Conservation (phyloP, 2,113 vertebrate species). For the Esox niger region DNA sequence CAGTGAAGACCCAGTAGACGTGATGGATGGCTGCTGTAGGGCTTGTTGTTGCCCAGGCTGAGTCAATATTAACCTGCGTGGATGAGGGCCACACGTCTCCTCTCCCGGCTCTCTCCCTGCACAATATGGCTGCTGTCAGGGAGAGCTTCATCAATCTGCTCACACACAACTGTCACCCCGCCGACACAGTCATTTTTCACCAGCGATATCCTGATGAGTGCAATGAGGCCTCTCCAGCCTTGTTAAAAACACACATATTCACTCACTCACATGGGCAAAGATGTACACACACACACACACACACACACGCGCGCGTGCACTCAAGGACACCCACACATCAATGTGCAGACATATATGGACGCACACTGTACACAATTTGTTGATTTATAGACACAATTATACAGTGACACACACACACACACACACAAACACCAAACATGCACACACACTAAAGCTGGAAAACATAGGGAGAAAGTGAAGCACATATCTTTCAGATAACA, state of each 20-base stretch:
- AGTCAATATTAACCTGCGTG: conserved; percentile 74
- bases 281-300: conserved; percentile 28
- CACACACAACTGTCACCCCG: conserved; percentile 72
- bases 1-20: conserved; percentile 47
- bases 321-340: neutral
- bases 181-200: conserved; percentile 92
- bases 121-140: conserved; percentile 64
- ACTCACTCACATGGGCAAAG: conserved; percentile 60
- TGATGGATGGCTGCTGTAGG: conserved; percentile 62
- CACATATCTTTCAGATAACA: conserved; percentile 87
- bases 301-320: neutral
- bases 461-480: conserved; percentile 80
- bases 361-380: neutral
- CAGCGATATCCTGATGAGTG: conserved; percentile 92
- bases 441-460: conserved; percentile 40
- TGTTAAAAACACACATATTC: conserved; percentile 88
- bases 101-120: conserved; percentile 16
- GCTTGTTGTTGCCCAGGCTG: conserved; percentile 62
- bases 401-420: neutral
- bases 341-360: conserved; percentile 13
- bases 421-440: conserved; percentile 17
- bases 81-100: conserved; percentile 51
- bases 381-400: too few species aligned
- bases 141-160: conserved; percentile 53
- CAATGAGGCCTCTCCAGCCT: conserved; percentile 91